These are phyloP conservation scores for Daboia siamensis DNA, from an alignment of 2,113 vertebrate genomes.

Conservation along the genomic window DNA sequence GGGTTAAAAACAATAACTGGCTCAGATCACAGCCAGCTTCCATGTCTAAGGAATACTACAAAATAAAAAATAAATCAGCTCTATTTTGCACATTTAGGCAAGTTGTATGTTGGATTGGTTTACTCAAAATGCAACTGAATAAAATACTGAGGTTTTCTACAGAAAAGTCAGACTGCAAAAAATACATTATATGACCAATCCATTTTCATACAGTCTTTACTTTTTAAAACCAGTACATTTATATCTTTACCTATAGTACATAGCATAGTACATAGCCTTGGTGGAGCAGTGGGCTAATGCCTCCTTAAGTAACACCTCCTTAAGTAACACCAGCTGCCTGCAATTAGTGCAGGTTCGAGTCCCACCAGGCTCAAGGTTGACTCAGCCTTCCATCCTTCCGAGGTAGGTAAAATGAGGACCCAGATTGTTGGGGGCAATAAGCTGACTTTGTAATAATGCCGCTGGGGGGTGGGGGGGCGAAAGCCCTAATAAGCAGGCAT, in stretches of 20 bases:
- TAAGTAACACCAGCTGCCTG: too few species aligned
- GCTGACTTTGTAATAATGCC: too few species aligned
- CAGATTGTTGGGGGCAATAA: too few species aligned
- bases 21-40: neutral
- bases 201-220: neutral
- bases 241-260: neutral
- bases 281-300: too few species aligned
- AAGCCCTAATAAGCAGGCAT: too few species aligned
- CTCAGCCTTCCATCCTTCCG: too few species aligned
- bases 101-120: neutral
- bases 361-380: too few species aligned
- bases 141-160: neutral
- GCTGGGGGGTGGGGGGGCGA: too few species aligned
- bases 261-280: neutral
- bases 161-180: neutral
- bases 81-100: neutral
- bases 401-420: too few species aligned
- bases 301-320: too few species aligned
- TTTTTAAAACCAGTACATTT: neutral
- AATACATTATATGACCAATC: neutral
- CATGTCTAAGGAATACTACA: neutral
- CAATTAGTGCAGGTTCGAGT: too few species aligned
- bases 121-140: neutral
- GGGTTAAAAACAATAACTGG: neutral
- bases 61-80: neutral